Base-by-base conservation (phyloP, 1,140 invertebrate species). In the Halotydeus destructor region DNA sequence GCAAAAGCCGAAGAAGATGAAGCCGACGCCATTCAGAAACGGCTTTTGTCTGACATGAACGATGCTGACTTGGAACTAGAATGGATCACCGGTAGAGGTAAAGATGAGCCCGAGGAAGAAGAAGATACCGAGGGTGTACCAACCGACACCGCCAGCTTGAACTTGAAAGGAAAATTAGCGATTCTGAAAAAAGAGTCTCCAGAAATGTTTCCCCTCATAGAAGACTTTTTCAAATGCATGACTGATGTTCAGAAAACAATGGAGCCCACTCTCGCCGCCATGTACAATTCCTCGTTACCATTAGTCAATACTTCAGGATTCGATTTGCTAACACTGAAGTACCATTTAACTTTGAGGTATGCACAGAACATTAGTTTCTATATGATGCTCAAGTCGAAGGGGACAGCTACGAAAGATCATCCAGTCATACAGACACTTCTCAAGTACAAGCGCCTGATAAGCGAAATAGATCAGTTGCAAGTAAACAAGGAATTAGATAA, bases 311-410 rank as follows among this genome's bases (percentile, higher is more conserved):
- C 37, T 2, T 31, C 24, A 12, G 45, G 32, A 27, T 19, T 42
- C 14, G 36, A 41, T 27, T 9, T 19, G 9, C 54, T 32, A 49
- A 47, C 26, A 52, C 44, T 41, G 18, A 43, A 49, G 31, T 49
- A 41, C 28, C 24, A 47, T 5, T 26, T 45, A 19, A 24, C 47
- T 8, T 9, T 32, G 50, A 74, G 70, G 58, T 89, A 91, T 54
- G 78, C 74, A 49, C 72, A 70, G 16, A 88, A 89, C 57, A 74
- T 89, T 18, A 69, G 69, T 22, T 86, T 81, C 60, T 93, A 86
- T 60, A 55, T 91, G 44, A 63, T 82, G 47, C 51, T 91, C 1
- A 88, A 84, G 65, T 53, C 57, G 11, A 75, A 75, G 56, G 71
- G 69, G 47, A 58, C 67, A 26, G 63, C 67, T 38, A 63, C 81